Base-by-base conservation (phyloP, 2,888 invertebrate genomes). In the Perizoma flavofasciatum region DNA sequence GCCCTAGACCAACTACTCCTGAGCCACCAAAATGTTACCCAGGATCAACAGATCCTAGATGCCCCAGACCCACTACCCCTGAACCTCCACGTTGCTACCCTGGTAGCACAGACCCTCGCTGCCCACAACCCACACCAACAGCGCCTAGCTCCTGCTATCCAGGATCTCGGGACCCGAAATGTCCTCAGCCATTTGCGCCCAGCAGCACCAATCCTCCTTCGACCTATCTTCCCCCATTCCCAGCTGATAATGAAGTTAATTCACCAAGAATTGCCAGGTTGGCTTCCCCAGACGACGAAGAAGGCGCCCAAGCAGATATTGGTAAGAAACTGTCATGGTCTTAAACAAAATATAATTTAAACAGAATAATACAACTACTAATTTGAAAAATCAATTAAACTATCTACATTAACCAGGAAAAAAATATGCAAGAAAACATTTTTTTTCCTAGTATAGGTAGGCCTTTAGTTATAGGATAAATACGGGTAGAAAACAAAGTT, bases 221-320 rank as follows among this genome's bases (percentile, higher is more conserved):
- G 1, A 89, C 90, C 7, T 93, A 93, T 65, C 77, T 93, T 39
- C 92, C 92, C 5, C 93, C 93, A 8, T 87, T 89, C 69, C 86
- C 89, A 0, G 76, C 77, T 55, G 88, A 85, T 65, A 90, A 91
- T 69, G 89, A 90, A 79, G 71, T 89, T 1, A 81, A 81, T 59
- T 74, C 86, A 5, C 64, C 71, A 10, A 79, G 85, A 63, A 64
- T 71, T 9, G 79, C 82, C 54, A 83, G 82, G 75, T 69, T 84
- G 52, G 83, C 79, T 8, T 63, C 73, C 4, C 80, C 85, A 44
- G 79, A 77, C 62, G 65, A 81, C 7, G 83, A 85, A 45, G 88
- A 87, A 44, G 83, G 83, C 5, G 59, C 82, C 2, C 80, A 83
- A 62, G 74, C 75, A 41, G 78, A 83, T 59, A 75, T 82, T 63